These are phyloP conservation scores for Agonopterix arenella DNA, from an alignment of 2,888 invertebrate genomes.

Conservation along the genomic window DNA sequence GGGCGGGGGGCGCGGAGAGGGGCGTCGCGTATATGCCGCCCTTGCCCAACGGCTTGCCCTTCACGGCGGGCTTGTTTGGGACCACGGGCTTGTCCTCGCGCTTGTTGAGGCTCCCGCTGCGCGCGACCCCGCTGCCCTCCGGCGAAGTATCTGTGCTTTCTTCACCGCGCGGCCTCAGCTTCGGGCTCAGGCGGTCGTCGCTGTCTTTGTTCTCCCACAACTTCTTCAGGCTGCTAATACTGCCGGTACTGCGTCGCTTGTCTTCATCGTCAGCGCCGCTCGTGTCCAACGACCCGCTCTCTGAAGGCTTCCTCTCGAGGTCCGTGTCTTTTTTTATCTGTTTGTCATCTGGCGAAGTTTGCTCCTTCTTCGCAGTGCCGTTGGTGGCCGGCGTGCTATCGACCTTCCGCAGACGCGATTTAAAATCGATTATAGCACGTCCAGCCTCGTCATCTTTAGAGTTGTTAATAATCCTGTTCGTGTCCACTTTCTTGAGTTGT, in stretches of 20 bases:
- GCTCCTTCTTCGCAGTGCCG: slow-evolving; percentile 36
- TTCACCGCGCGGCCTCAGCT: slow-evolving; percentile 56
- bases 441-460: slow-evolving; percentile 52
- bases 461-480: slow-evolving; percentile 72
- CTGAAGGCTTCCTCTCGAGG: slow-evolving; percentile 59
- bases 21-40: slow-evolving; percentile 90
- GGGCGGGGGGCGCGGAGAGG: slow-evolving; percentile 44
- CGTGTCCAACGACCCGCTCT: slow-evolving; percentile 43
- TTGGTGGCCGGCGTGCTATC: slow-evolving; percentile 69
- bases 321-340: slow-evolving; percentile 28
- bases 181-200: slow-evolving; percentile 80
- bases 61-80: slow-evolving; percentile 79
- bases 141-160: slow-evolving; percentile 21
- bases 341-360: slow-evolving; percentile 50
- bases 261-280: slow-evolving; percentile 82
- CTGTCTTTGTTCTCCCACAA: slow-evolving; percentile 92
- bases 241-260: slow-evolving; percentile 93
- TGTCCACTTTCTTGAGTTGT: slow-evolving; percentile 85
- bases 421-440: slow-evolving; percentile 87
- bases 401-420: slow-evolving; percentile 89
- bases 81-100: slow-evolving; percentile 78
- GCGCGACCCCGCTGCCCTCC: slow-evolving; percentile 15
- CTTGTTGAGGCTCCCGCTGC: slow-evolving; percentile 29
- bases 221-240: slow-evolving; percentile 94
- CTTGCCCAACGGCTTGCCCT: slow-evolving; percentile 75